phyloP scores from a whole-genome alignment of 2,113 vertebrate species.

The Psittacara wagleri region DNA sequence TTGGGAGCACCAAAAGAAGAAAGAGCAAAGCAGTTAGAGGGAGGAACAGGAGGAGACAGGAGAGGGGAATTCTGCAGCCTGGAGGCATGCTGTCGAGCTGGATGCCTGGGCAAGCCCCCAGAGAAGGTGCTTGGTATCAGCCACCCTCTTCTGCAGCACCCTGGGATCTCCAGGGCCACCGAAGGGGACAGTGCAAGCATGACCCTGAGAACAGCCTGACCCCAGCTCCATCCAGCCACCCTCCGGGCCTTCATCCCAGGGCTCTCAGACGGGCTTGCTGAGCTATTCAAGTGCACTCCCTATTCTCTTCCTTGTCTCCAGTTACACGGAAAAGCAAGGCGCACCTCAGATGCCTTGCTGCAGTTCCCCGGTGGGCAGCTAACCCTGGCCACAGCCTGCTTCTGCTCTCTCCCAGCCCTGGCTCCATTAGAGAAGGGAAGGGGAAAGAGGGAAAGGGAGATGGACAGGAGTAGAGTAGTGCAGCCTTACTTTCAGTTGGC shows the following conservation, averaged over 20 bases:
- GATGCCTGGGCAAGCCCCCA: not conserved
- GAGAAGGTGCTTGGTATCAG: not conserved
- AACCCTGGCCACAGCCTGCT: not conserved
- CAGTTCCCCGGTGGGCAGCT: not conserved
- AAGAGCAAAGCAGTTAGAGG: not conserved
- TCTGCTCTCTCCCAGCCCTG: not conserved
- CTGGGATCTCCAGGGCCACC: too few relatives aligned
- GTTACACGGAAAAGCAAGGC: not conserved
- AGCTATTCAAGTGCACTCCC: not conserved
- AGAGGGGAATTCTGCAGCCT: constrained; percentile 29
- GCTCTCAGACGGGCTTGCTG: not conserved
- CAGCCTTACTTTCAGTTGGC: not conserved
- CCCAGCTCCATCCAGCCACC: not conserved
- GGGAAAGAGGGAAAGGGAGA: not conserved
- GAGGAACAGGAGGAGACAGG: not conserved
- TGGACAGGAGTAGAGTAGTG: not conserved
- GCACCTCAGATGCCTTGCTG: not conserved
- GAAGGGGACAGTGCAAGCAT: too few relatives aligned
- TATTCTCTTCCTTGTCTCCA: not conserved
- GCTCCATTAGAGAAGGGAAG: not conserved
- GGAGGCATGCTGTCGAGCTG: not conserved
- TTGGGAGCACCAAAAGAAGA: not conserved
- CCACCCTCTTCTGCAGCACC: too few relatives aligned
- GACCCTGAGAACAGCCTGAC: too few relatives aligned
- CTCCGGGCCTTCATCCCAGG: too few relatives aligned